phyloP scores from a whole-genome alignment of 1,140 invertebrate genomes.

The Drosophila erecta region DNA sequence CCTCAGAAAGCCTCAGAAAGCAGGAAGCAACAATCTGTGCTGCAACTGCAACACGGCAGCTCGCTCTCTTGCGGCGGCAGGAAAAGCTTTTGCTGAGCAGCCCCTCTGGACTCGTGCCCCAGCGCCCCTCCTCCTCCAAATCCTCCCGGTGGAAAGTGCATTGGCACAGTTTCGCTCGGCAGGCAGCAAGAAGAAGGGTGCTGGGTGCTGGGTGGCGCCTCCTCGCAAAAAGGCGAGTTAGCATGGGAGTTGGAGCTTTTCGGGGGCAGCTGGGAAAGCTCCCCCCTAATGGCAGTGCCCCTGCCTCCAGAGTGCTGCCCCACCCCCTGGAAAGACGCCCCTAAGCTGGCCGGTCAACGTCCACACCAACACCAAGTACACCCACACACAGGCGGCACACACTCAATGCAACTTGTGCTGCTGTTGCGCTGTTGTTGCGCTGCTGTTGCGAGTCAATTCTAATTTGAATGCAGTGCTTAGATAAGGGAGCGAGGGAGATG shows the following conservation, averaged over 20 bases:
- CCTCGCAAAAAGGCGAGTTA: slow-evolving; percentile 23
- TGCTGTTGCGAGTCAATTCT: slow-evolving; percentile 27
- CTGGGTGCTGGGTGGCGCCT: background rate
- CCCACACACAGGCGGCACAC: background rate
- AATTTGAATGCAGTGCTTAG: slow-evolving; percentile 38
- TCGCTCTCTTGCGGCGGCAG: slow-evolving; percentile 12
- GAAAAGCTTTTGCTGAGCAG: slow-evolving; percentile 31
- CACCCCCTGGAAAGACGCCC: background rate
- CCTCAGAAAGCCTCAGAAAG: too few relatives aligned
- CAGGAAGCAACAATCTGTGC: slow-evolving; percentile 47
- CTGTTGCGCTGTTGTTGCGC: background rate
- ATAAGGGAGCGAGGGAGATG: slow-evolving; percentile 1
- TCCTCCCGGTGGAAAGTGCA: slow-evolving; percentile 33
- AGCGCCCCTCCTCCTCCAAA: background rate
- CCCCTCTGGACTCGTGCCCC: background rate
- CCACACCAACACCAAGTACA: slow-evolving; percentile 12
- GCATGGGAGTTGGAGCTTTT: slow-evolving; percentile 2
- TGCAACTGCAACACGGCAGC: slow-evolving; percentile 38
- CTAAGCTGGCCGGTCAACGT: slow-evolving; percentile 24
- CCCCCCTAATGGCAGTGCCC: slow-evolving; percentile 7
- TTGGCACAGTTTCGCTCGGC: slow-evolving; percentile 38
- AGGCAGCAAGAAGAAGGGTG: slow-evolving; percentile 8
- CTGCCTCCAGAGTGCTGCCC: background rate
- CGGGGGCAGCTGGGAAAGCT: slow-evolving; percentile 15
- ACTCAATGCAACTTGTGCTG: slow-evolving; percentile 6